phyloP scores from a whole-genome alignment of 2,797 vertebrate genomes.

The Chaetophractus vellerosus region DNA sequence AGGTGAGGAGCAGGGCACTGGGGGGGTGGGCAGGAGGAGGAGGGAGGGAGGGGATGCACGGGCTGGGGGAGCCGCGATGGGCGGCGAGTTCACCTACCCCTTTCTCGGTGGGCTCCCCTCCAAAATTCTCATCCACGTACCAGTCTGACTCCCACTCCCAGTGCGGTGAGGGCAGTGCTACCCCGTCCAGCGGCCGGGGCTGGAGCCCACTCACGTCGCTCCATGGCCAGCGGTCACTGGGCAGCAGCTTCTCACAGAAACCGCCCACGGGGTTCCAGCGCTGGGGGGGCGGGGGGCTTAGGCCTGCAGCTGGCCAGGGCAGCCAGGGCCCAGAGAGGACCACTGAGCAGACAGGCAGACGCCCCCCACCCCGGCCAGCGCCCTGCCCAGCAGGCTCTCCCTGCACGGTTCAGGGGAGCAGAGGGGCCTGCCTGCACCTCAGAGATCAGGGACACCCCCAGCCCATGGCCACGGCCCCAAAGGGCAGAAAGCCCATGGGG shows the following conservation, averaged over 20 bases:
- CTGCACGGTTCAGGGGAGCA: background rate
- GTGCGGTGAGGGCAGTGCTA: constrained; percentile 94
- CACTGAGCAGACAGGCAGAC: background rate
- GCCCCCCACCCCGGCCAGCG: background rate
- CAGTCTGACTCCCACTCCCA: constrained; percentile 99
- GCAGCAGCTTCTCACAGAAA: constrained; percentile 96
- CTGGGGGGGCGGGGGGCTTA: constrained; percentile 87
- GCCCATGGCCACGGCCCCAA: too few species aligned
- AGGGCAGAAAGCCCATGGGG: too few species aligned
- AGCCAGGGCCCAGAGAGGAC: background rate
- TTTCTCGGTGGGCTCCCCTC: constrained; percentile 97
- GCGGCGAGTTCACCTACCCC: constrained; percentile 92
- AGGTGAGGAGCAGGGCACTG: background rate
- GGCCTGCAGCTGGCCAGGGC: background rate
- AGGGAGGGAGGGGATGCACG: background rate
- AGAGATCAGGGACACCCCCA: too few species aligned
- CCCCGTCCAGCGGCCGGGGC: constrained; percentile 93
- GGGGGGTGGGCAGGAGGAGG: background rate
- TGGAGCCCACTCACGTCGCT: constrained; percentile 96
- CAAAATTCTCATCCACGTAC: constrained; percentile 97
- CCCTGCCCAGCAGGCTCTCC: too few species aligned
- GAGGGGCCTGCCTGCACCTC: background rate
- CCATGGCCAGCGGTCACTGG: constrained; percentile 99
- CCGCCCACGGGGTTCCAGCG: constrained; percentile 98
- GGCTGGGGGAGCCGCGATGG: background rate